Conservation (phyloP, 2,888 invertebrate genomes). For the Cephus runcator region DNA sequence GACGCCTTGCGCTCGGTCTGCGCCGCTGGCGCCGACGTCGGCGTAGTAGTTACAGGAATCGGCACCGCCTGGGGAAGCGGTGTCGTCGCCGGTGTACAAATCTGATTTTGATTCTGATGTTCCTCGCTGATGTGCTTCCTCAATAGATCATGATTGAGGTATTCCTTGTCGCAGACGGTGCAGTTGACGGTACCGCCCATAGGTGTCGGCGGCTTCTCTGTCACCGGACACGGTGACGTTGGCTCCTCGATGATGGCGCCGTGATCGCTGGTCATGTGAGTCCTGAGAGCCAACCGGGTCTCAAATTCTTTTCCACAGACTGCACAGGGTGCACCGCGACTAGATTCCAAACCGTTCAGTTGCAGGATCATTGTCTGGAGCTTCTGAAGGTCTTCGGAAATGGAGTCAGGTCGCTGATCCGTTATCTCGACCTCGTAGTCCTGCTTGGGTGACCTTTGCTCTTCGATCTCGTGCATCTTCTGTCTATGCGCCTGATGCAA, state of each 20-base stretch:
- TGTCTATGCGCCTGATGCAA: slow-evolving; percentile 52
- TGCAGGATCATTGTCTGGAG: slow-evolving; percentile 91
- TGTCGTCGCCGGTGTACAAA: slow-evolving; percentile 44
- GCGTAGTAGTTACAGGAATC: slow-evolving; percentile 24
- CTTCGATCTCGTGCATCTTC: slow-evolving; percentile 53
- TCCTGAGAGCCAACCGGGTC: slow-evolving; percentile 76
- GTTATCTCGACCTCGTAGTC: slow-evolving; percentile 57
- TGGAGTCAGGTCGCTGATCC: slow-evolving; percentile 70
- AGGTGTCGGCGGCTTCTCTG: slow-evolving; percentile 60
- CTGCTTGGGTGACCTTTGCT: slow-evolving; percentile 46
- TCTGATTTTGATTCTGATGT: slow-evolving; percentile 72
- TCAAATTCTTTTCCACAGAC: slow-evolving; percentile 80
- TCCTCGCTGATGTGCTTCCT: slow-evolving; percentile 77
- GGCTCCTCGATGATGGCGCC: slow-evolving; percentile 60
- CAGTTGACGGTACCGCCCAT: slow-evolving; percentile 53
- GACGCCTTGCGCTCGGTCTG: slow-evolving; percentile 70
- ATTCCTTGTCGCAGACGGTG: slow-evolving; percentile 72
- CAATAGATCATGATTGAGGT: slow-evolving; percentile 72
- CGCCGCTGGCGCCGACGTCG: slow-evolving; percentile 41
- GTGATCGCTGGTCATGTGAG: slow-evolving; percentile 77
- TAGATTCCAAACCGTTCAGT: slow-evolving; percentile 81
- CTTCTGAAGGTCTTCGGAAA: slow-evolving; percentile 88
- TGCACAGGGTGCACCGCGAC: slow-evolving; percentile 71
- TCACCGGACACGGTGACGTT: slow-evolving; percentile 42
- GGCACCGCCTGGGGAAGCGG: slow-evolving; percentile 24